phyloP scores from a whole-genome alignment of 2,797 vertebrate genomes.

The Poeciliopsis turneri region DNA sequence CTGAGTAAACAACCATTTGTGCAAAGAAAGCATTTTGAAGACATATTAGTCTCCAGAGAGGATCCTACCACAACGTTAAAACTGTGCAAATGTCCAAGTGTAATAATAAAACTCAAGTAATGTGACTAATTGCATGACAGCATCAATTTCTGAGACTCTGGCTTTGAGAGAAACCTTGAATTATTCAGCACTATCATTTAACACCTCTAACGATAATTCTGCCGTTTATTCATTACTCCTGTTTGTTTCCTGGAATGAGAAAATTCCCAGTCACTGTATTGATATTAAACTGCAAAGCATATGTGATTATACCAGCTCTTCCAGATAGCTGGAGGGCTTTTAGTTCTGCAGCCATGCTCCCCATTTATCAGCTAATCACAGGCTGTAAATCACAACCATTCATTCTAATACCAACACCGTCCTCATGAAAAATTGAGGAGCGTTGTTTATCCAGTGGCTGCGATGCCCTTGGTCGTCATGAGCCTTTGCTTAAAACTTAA shows the following conservation, averaged over 20 bases:
- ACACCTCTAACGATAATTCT: slow-evolving; percentile 51
- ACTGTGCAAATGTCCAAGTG: slow-evolving; percentile 7
- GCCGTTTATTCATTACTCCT: slow-evolving; percentile 61
- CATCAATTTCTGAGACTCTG: slow-evolving; percentile 23
- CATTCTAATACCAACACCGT: slow-evolving; percentile 37
- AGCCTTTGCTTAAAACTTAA: slow-evolving; percentile 29
- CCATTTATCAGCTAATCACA: slow-evolving; percentile 72
- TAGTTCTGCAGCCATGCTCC: slow-evolving; percentile 56
- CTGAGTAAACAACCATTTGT: not conserved
- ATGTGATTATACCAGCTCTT: slow-evolving; percentile 69
- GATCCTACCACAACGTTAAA: not conserved
- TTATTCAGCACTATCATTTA: slow-evolving; percentile 55
- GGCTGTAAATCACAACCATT: slow-evolving; percentile 52
- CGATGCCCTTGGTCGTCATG: slow-evolving; percentile 20
- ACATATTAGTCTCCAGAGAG: not conserved
- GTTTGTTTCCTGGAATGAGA: slow-evolving; percentile 69
- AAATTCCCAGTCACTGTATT: slow-evolving; percentile 60
- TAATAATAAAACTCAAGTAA: slow-evolving; percentile 30
- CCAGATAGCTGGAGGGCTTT: slow-evolving; percentile 67
- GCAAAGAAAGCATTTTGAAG: not conserved
- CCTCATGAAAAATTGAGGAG: slow-evolving; percentile 40
- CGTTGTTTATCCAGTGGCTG: slow-evolving; percentile 28
- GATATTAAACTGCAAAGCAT: slow-evolving; percentile 65
- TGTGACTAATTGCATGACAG: slow-evolving; percentile 19
- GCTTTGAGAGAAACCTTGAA: slow-evolving; percentile 43